Evolutionary conservation across 2,113 vertebrate species (phyloP).

Genomic region (Turdus rufiventris): DNA sequence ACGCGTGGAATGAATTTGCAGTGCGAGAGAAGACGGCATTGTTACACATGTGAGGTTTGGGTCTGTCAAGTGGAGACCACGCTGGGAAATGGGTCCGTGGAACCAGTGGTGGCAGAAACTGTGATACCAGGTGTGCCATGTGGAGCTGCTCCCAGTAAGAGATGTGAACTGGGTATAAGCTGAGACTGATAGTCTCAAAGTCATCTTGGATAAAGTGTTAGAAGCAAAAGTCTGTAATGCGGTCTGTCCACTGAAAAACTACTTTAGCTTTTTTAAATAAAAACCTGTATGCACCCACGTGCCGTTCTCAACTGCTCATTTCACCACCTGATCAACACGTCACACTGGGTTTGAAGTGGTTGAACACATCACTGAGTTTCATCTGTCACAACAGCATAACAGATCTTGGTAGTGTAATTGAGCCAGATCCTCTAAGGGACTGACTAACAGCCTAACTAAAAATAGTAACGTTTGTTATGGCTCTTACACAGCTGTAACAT

Average conservation of each 20-base stretch:
- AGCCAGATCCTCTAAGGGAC: not conserved
- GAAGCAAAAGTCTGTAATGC: not conserved
- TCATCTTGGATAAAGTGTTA: not conserved
- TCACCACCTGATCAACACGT: not conserved
- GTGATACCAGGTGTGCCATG: rapidly evolving
- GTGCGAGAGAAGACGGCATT: rapidly evolving
- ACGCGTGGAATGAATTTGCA: rapidly evolving
- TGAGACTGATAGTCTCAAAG: not conserved
- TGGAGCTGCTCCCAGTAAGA: rapidly evolving
- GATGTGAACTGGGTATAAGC: rapidly evolving
- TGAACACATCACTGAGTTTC: not conserved
- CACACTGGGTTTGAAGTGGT: not conserved
- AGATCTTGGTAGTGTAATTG: not conserved
- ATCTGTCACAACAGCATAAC: not conserved
- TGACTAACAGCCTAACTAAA: not conserved
- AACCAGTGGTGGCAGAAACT: not conserved
- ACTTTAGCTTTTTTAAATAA: not conserved
- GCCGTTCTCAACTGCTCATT: not conserved
- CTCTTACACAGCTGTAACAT: not conserved
- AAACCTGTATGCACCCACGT: not conserved
- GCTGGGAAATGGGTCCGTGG: rapidly evolving
- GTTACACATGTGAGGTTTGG: rapidly evolving
- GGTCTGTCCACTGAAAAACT: not conserved
- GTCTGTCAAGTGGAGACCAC: rapidly evolving
- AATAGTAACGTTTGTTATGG: not conserved